These are phyloP conservation scores for Anastrepha obliqua DNA, from an alignment of 1,140 invertebrate genomes.

Conservation along the genomic window DNA sequence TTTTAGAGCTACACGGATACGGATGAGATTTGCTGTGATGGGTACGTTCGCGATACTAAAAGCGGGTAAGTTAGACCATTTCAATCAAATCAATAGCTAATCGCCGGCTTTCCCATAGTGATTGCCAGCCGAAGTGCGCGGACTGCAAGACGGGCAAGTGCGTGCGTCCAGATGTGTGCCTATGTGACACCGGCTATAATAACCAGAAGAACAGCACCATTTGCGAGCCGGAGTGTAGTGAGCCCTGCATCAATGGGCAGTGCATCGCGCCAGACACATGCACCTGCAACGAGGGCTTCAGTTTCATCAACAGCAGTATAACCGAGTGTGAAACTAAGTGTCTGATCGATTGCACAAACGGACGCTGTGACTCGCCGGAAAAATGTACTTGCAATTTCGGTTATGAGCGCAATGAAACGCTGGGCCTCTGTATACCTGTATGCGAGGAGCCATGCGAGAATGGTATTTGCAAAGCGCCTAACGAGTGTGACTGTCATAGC, in stretches of 20 bases:
- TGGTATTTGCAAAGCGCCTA: conserved; percentile 78
- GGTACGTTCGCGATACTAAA: conserved; percentile 61
- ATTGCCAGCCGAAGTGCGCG: conserved; percentile 64
- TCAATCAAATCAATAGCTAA: background rate
- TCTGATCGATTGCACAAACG: conserved; percentile 76
- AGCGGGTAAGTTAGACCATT: conserved; percentile 59
- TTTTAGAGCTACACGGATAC: conserved; percentile 62
- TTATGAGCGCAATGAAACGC: conserved; percentile 73
- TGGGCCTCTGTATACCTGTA: conserved; percentile 75
- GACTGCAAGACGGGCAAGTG: conserved; percentile 67
- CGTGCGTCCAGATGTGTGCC: conserved; percentile 61
- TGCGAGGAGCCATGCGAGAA: conserved; percentile 79
- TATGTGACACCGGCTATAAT: conserved; percentile 63
- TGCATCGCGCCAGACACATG: conserved; percentile 75
- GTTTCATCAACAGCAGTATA: conserved; percentile 60
- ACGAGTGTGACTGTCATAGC: conserved; percentile 76
- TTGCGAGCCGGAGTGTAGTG: conserved; percentile 65
- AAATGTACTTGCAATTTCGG: conserved; percentile 78
- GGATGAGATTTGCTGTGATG: conserved; percentile 66
- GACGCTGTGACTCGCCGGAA: conserved; percentile 76
- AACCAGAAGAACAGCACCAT: conserved; percentile 60
- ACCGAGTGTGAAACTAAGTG: conserved; percentile 70
- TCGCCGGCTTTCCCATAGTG: conserved; percentile 33
- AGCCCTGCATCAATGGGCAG: conserved; percentile 72
- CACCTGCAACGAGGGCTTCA: conserved; percentile 61